These are phyloP conservation scores for Miltochrista miniata DNA, from an alignment of 2,888 invertebrate genomes.

Conservation along the genomic window DNA sequence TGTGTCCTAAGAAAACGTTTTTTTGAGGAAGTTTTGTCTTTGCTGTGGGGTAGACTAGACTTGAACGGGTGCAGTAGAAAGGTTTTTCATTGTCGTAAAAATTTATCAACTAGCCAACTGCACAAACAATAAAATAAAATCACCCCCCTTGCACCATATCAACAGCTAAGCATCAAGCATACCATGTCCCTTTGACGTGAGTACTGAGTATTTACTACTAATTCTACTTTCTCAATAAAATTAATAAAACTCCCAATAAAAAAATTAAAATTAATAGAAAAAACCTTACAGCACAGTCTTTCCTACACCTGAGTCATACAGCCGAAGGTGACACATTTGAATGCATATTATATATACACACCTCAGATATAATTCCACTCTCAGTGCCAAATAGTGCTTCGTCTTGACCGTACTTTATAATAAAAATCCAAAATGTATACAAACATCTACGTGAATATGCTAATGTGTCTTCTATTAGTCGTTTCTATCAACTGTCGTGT, in stretches of 20 bases:
- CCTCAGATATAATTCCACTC: background rate
- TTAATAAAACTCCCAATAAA: background rate
- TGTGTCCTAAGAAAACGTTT: too few relatives aligned
- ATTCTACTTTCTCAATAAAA: too few relatives aligned
- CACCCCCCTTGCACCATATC: too few relatives aligned
- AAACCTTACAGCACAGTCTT: slow-evolving; percentile 12
- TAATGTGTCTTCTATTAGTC: background rate
- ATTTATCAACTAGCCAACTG: too few relatives aligned
- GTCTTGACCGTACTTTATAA: background rate
- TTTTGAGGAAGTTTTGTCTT: too few relatives aligned
- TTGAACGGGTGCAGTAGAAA: too few relatives aligned
- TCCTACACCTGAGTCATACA: background rate
- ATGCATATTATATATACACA: slow-evolving; percentile 1
- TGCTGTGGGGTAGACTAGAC: too few relatives aligned
- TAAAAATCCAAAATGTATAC: background rate
- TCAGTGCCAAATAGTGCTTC: background rate
- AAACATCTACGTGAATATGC: background rate
- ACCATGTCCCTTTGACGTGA: too few relatives aligned
- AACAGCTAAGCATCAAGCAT: too few relatives aligned
- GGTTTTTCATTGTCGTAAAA: too few relatives aligned
- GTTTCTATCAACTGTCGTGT: background rate
- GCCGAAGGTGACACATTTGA: background rate
- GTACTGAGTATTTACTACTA: too few relatives aligned
- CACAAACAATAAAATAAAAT: too few relatives aligned
- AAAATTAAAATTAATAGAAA: background rate